phyloP scores from a whole-genome alignment of 2,113 vertebrate species.

The Rattus rattus region DNA sequence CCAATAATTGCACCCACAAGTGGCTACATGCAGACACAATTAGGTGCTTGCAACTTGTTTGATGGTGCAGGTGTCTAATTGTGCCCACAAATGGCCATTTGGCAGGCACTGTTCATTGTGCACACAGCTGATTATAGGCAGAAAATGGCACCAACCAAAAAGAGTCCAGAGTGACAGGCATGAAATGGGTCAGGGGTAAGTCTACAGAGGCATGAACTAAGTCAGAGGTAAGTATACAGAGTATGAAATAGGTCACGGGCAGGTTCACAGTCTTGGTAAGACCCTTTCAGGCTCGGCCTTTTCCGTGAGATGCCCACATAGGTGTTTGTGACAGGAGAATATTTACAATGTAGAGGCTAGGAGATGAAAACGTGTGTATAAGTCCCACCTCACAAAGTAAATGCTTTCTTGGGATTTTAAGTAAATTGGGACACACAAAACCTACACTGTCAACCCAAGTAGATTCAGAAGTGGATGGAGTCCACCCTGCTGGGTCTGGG shows the following conservation, averaged over 20 bases:
- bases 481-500: constrained; percentile 54
- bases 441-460: constrained; percentile 75
- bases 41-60: constrained; percentile 80
- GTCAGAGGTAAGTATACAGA: not conserved
- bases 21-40: constrained; percentile 81
- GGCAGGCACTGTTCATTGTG: constrained; percentile 73
- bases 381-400: constrained; percentile 51
- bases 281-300: not conserved
- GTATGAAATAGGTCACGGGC: not conserved
- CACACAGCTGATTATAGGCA: constrained; percentile 68
- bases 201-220: not conserved
- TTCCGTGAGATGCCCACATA: constrained; percentile 8
- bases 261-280: not conserved
- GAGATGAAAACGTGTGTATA: constrained; percentile 16
- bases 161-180: not conserved
- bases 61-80: constrained; percentile 83
- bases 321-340: not conserved
- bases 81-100: constrained; percentile 79
- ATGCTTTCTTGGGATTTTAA: constrained; percentile 65
- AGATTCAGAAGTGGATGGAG: constrained; percentile 63
- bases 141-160: constrained; percentile 72
- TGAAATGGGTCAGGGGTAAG: not conserved
- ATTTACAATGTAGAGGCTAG: not conserved
- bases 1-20: constrained; percentile 81
- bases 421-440: constrained; percentile 75